Percentiles rank a stretch among this genome's conserved stretches.
Evolutionary conservation across 2,888 invertebrate genomes (phyloP).

Genomic region (Dichetophora obliterata): DNA sequence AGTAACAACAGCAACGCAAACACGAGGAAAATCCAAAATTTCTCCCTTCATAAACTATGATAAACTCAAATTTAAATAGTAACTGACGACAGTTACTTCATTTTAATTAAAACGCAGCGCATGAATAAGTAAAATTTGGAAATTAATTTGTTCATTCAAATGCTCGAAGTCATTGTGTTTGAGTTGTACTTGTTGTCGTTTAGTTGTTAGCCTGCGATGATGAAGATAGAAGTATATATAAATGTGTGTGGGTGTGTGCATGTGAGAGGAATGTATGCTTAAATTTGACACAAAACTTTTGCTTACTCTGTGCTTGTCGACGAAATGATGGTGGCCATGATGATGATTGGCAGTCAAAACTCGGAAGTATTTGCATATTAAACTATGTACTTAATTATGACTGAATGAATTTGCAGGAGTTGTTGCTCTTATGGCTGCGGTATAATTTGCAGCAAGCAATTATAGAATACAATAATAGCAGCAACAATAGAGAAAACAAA

Average conservation of each 20-base stretch:
- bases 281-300: slow-evolving; percentile 14
- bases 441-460: background rate
- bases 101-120: slow-evolving; percentile 37
- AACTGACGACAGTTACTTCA: slow-evolving; percentile 23
- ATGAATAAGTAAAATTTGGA: slow-evolving; percentile 33
- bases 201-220: too few species aligned
- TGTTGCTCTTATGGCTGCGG: background rate
- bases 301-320: background rate
- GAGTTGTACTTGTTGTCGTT: background rate
- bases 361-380: slow-evolving; percentile 20
- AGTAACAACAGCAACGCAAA: slow-evolving; percentile 3
- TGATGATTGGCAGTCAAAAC: background rate
- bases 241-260: too few species aligned
- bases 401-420: slow-evolving; percentile 1
- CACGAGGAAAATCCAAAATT: background rate
- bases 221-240: too few species aligned
- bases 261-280: background rate
- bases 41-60: slow-evolving; percentile 9
- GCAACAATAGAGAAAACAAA: background rate
- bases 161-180: background rate
- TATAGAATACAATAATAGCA: background rate
- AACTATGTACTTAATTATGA: slow-evolving; percentile 15
- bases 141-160: slow-evolving; percentile 13
- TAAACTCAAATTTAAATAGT: slow-evolving; percentile 27
- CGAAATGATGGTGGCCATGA: background rate